Evolutionary conservation across 1,140 invertebrate species (phyloP).

Genomic region (Rhyacophila brunnea): DNA sequence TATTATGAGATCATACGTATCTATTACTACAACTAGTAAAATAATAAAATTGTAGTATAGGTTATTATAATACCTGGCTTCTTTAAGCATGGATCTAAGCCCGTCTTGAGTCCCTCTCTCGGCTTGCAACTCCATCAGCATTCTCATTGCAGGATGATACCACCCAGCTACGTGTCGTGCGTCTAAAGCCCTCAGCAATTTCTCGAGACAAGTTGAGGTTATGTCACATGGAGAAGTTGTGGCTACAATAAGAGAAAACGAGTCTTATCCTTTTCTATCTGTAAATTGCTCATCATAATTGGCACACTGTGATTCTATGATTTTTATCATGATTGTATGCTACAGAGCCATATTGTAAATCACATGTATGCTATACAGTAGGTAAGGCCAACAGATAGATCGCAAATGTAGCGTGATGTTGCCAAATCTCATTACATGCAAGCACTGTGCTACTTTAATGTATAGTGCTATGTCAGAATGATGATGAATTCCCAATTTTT

Average conservation of each 20-base stretch:
- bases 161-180: slow-evolving; percentile 68
- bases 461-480: no score
- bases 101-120: slow-evolving; percentile 46
- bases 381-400: no score
- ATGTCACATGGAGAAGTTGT: slow-evolving; percentile 36
- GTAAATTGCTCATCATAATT: no score
- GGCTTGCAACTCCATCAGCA: slow-evolving; percentile 65
- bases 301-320: no score
- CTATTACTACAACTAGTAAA: neutral
- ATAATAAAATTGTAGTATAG: neutral
- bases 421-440: no score
- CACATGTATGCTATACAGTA: no score
- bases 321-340: no score
- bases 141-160: slow-evolving; percentile 73
- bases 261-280: slow-evolving; percentile 51
- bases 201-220: slow-evolving; percentile 59
- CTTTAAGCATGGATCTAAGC: slow-evolving; percentile 43
- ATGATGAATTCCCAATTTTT: no score
- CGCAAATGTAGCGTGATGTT: no score
- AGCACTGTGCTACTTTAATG: no score
- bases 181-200: slow-evolving; percentile 63
- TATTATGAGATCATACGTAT: neutral
- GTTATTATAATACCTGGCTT: slow-evolving; percentile 43
- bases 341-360: no score
- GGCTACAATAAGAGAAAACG: slow-evolving; percentile 4